Conservation (phyloP, 2,797 vertebrate species). For the Syngnathus acus region DNA sequence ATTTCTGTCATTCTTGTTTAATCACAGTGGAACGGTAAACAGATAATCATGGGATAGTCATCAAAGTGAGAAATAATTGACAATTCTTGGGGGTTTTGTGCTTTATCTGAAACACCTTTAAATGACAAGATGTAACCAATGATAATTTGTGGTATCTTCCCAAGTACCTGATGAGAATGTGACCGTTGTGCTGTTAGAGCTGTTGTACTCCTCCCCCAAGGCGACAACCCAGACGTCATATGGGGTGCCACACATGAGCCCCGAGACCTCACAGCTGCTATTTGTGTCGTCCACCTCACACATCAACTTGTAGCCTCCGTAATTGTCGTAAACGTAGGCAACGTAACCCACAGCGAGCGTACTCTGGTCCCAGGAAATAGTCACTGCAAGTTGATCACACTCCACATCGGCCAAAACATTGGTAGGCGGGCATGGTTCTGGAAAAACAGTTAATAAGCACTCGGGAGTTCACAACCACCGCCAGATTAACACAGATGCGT, state of each 20-base stretch:
- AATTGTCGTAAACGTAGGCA: constrained; percentile 38
- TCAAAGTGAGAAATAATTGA: too few species aligned
- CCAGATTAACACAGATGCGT: background rate
- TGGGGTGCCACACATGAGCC: constrained; percentile 50
- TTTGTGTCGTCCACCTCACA: constrained; percentile 30
- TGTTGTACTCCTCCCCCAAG: constrained; percentile 46
- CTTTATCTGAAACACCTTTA: too few species aligned
- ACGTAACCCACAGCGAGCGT: constrained; percentile 50
- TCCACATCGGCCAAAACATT: constrained; percentile 44
- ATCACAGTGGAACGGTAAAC: too few species aligned
- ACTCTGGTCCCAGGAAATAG: constrained; percentile 62
- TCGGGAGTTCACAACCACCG: background rate
- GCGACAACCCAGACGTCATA: constrained; percentile 55
- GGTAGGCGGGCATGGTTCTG: constrained; percentile 67
- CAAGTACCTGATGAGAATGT: constrained; percentile 36
- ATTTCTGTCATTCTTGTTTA: too few species aligned
- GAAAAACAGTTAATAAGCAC: background rate
- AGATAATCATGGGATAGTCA: too few species aligned
- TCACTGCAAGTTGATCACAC: constrained; percentile 38
- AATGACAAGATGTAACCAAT: too few species aligned
- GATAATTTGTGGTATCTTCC: too few species aligned
- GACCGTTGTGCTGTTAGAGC: constrained; percentile 34
- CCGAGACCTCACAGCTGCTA: constrained; percentile 33
- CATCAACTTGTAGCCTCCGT: constrained; percentile 18
- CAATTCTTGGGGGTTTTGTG: too few species aligned